Conservation (phyloP, 1,140 invertebrate genomes). For the Phenacoccus solenopsis region DNA sequence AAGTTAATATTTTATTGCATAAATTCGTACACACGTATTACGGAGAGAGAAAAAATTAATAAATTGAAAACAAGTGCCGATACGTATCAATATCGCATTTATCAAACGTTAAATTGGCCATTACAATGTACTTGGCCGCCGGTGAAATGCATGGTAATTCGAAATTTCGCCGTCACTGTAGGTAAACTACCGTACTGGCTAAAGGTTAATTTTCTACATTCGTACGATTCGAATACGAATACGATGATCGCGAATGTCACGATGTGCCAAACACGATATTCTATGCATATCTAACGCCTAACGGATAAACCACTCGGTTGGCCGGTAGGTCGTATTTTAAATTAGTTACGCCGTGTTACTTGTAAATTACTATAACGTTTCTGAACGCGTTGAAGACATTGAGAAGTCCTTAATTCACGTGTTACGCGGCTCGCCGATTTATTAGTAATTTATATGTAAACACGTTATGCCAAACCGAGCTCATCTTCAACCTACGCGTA, state of each 20-base stretch:
- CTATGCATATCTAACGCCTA: background rate
- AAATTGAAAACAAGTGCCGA: background rate
- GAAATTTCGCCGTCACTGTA: background rate
- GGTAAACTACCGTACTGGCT: background rate
- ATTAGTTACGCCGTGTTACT: background rate
- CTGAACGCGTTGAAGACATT: background rate
- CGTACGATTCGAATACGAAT: background rate
- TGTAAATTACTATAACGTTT: background rate
- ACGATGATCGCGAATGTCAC: no score
- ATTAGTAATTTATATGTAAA: background rate
- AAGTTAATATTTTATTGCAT: background rate
- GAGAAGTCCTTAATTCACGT: background rate
- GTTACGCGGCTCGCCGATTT: background rate
- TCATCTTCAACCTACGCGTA: background rate
- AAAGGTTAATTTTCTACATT: background rate
- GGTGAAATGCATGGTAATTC: background rate
- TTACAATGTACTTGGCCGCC: background rate
- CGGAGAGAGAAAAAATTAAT: no score
- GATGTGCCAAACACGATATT: no score
- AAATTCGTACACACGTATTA: no score
- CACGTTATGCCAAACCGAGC: background rate
- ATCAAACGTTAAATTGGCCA: background rate
- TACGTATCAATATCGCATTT: background rate
- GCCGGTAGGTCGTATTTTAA: background rate
- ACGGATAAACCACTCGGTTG: background rate